These are phyloP conservation scores for Cranoglanis bouderius DNA, from an alignment of 2,113 vertebrate species.

Conservation along the genomic window DNA sequence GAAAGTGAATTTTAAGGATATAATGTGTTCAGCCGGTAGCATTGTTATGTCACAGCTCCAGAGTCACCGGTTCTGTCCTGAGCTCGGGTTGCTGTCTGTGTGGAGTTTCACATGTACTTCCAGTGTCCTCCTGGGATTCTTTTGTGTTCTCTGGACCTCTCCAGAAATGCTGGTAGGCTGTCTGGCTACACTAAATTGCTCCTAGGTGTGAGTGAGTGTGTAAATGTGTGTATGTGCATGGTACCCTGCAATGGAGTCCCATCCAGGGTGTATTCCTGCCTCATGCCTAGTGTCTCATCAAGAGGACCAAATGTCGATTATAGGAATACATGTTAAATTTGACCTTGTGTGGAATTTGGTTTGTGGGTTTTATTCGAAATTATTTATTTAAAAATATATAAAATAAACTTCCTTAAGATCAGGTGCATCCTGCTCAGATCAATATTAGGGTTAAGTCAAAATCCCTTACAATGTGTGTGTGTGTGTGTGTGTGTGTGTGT, in stretches of 20 bases:
- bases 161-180: not conserved
- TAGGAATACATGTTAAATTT: not conserved
- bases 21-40: not conserved
- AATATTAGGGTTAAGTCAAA: not conserved
- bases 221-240: not conserved
- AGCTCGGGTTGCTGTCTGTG: not conserved
- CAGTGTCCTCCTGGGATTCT: not conserved
- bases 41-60: not conserved
- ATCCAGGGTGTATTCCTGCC: not conserved
- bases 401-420: not conserved
- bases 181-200: not conserved
- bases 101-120: not conserved
- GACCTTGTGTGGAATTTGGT: not conserved
- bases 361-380: not conserved
- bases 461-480: not conserved
- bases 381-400: not conserved
- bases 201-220: not conserved
- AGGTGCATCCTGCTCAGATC: too few relatives aligned
- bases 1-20: not conserved
- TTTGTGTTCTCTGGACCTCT: not conserved
- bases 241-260: not conserved
- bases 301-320: not conserved
- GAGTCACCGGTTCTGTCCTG: not conserved
- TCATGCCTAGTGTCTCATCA: not conserved
- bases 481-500: conserved; percentile 49